Base-by-base conservation (phyloP, 2,113 vertebrate species). In the Petrocephalus microphthalmus region DNA sequence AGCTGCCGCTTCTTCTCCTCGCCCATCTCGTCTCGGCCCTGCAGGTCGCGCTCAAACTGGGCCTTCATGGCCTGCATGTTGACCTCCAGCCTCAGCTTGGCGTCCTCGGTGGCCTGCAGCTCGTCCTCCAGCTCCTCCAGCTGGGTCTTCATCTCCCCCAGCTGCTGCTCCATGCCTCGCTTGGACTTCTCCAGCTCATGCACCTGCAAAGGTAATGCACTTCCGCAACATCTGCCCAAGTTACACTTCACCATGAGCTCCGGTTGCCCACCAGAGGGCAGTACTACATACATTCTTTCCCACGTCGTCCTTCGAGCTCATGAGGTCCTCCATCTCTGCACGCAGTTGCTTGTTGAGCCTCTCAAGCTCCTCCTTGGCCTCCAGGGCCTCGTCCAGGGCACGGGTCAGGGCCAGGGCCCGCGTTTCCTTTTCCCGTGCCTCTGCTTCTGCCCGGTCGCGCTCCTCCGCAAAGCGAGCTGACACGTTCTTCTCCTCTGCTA, bases 31-130 rank as follows among this genome's bases (percentile, higher is more conserved):
- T 99, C 98, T 86, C 95, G 94, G 91, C 95, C 93, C 89, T 97
- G 97, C 86, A 99, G 92, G 90, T 99, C 98, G 60, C 98, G 92
- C 89, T 99, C 98, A 78, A 98, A 98, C 95, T 99, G 98, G 47
- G 98, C 98, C 93, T 98, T 99, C 97, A 98, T 98, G 87, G 98
- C 98, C 94, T 99, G 98, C 98, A 98, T 99, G 95, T 99, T 99
- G 92, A 99, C 98, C 92, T 99, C 98, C 91, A 99, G 92, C 1
- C 98, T 96, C 6, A 99, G 96, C 84, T 99, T 99, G 90, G 97
- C 98, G 2, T 99, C 98, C 88, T 99, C 98, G 0, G 98, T 99
- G 83, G 97, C 98, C 94, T 99, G 98, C 15, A 99, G 96, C 20
- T 99, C 98, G 0, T 99, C 98, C 89, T 99, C 98, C 87, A 99